Base-by-base conservation (phyloP, 2,113 vertebrate genomes). In the Bucco capensis region DNA sequence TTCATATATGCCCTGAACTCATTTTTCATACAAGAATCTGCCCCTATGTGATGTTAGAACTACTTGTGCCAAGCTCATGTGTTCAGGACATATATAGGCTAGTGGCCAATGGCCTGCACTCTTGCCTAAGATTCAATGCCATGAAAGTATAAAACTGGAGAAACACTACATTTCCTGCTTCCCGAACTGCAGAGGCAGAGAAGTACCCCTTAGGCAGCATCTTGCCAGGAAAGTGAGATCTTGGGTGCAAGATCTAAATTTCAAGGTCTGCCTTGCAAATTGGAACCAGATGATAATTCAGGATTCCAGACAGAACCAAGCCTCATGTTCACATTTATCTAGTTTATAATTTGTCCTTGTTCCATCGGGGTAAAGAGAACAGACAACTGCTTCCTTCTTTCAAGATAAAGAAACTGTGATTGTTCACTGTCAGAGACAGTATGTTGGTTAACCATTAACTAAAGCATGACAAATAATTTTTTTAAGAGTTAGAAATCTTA, bases 1-100 rank as follows among this genome's bases (percentile, higher is more conserved):
- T 8, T 64, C 18, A 50, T 24, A 5, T 18, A 16, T 27, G 12
- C 33, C 23, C 19, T 19, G 30, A 47, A 27, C 4, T 1, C 3
- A 1, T 2, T 25, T 12, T 47, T 22, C 6, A 1, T 0, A 30
- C 7, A 73, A 4, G 14, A 66, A 19, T 40, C 21, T 70, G 9
- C 4, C 12, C 6, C 14, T 53, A 8, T 44, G 3, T 14, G 22
- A 8, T 11, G 6, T 47, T 74, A 65, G n/a, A 50, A 13, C 49
- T 46, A 11, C 8, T 49, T 24, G 7, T 33, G 31, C 47, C 37
- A 37, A 81, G 56, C 8, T 30, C 31, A 16, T 2, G 3, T 11
- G n/a, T 11, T 57, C 33, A 75, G 28, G 4, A 82, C 27, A 22
- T 21, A 21, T 21, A 40, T 0, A 1, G 19, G 21, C 12, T 4